Evolutionary conservation across 2,113 vertebrate species (phyloP), one percentile per base, ranked within the genome.

Genomic region (Bubalus kerabau): DNA sequence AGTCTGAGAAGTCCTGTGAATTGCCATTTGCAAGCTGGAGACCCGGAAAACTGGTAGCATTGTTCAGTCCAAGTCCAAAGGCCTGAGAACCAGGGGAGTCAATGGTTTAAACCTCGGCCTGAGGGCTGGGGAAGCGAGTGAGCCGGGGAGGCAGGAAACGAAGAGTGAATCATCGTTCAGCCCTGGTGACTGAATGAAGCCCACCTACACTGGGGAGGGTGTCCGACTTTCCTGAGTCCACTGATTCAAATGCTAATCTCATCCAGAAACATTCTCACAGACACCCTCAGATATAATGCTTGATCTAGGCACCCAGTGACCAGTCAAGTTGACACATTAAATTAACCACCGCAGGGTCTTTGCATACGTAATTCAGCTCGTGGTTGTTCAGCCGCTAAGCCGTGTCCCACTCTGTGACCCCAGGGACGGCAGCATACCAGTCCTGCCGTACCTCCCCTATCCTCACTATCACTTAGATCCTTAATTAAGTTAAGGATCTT

Each of bases 131-230:
- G 62, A 5, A 60, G 30, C 10, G 43, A 43, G 32, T n/a, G 80
- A 82, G 36, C 21, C 6, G 7, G 30, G 16, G 1, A 56, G 28
- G 17, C n/a, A 5, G 46, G 50, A 48, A 8, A 36, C 30, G 26
- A 21, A 8, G 21, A 12, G 21, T 28, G 6, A 56, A 19, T 24
- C 19, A 9, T 57, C 5, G 3, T 36, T 48, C 46, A 60, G 17
- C n/a, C 28, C 76, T 36, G 3, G 9, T 2, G 50, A 56, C 4
- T 0, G 24, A 1, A 1, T 5, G n/a, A 56, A 5, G 24, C 30
- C 50, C 32, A 0, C 2, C 36, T 6, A 12, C 2, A 1, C 10
- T 3, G 43, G 11, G 2, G 21, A 48, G 21, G 46, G 8, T 1
- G 1, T 4, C 8, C 28, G 32, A 26, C 6, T 6, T 54, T 10